Base-by-base conservation (phyloP, 2,888 invertebrate genomes). In the Pomacea canaliculata region DNA sequence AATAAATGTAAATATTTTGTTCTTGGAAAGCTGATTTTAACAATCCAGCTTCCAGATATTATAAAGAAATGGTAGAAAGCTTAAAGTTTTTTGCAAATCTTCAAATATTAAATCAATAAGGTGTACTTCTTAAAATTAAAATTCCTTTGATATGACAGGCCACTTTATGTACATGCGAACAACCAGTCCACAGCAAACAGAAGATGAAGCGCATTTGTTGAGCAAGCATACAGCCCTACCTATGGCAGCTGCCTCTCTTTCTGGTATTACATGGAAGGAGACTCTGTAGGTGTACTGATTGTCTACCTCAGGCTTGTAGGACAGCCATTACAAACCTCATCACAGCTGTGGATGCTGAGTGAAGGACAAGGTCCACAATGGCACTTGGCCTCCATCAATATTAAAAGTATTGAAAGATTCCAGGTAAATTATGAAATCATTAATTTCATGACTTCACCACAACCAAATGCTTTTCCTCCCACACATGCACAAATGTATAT, bases 151-250 rank as follows among this genome's bases (percentile, higher is more conserved):
- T 37, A 5, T 37, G 37, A 56, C 76, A 83, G 83, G 83, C n/a
- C 83, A 83, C 76, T 83, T 81, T 74, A 79, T 83, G 78, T 80
- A 81, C 75, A 82, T 82, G 19, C 81, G 80, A 65, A 76, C 93
- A 1, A 90, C 92, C 10, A 92, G 91, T 80, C 93, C 93, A 1
- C 88, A 93, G 71, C 85, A 92, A 79, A 92, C 93, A 4, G 93
- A 93, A 1, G 93, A 93, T 83, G 89, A 89, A 65, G 93, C 93
- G 12, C 75, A 76, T n/a, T 63, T 84, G 37, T 51, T 75, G 73
- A 81, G 80, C 76, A 76, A 79, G 67, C 68, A 5, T 79, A 82
- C 68, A 68, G 77, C 4, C 71, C 81, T 56, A 76, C 81, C 46
- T 65, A 70, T 49, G 79, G 79, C 5, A 73, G 76, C 60, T 87